Conservation (phyloP, 2,888 invertebrate genomes). For the Chloromyia formosa region DNA sequence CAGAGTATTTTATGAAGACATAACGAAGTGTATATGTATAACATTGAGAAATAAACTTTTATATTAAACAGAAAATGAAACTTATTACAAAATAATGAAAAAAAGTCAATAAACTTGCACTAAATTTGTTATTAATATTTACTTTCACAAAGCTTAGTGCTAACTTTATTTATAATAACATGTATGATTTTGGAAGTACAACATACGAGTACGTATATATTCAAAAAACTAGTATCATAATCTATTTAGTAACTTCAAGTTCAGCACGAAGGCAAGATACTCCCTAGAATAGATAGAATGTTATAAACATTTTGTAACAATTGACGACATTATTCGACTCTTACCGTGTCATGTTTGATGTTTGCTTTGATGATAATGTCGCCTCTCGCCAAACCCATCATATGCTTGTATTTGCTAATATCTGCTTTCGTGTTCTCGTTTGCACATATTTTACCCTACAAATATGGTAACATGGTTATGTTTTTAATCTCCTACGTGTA, state of each 20-base stretch:
- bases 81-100: no score
- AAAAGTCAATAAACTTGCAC: no score
- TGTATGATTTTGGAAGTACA: no score
- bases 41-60: no score
- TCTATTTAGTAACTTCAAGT: conserved; percentile 57
- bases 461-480: background rate
- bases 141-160: no score
- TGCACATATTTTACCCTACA: conserved; percentile 60
- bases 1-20: no score
- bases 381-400: conserved; percentile 63
- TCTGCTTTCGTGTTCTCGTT: conserved; percentile 60
- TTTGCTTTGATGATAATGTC: conserved; percentile 59
- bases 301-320: background rate
- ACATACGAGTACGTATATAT: no score
- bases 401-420: conserved; percentile 63
- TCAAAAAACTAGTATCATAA: background rate
- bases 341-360: conserved; percentile 64
- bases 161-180: no score
- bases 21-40: no score
- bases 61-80: no score
- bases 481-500: background rate
- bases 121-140: no score
- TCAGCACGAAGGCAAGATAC: conserved; percentile 60
- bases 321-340: conserved; percentile 45
- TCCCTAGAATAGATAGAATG: conserved; percentile 54